phyloP scores from a whole-genome alignment of 2,888 invertebrate species.

The Thecophora atra region DNA sequence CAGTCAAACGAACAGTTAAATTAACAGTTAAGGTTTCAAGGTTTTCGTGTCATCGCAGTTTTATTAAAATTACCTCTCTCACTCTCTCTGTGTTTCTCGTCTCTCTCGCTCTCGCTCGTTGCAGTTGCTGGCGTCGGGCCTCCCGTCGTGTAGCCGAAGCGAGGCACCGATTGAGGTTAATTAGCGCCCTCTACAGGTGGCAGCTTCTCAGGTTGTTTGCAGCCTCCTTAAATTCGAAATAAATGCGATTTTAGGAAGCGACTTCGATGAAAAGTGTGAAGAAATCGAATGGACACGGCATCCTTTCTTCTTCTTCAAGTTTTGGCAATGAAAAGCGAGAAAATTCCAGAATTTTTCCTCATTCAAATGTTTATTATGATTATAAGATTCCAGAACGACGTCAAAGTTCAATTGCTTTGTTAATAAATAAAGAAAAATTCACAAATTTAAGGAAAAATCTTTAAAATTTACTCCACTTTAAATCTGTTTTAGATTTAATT shows the following conservation, averaged over 20 bases:
- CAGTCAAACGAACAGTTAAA: not conserved
- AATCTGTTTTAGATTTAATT: too few relatives aligned
- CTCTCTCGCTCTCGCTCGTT: not conserved
- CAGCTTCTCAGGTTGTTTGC: not conserved
- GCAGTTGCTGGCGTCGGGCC: conserved; percentile 6
- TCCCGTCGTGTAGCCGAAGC: conserved; percentile 37
- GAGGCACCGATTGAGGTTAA: conserved; percentile 49
- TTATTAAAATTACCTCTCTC: conserved; percentile 38
- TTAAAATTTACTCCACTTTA: too few relatives aligned
- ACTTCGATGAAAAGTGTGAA: not conserved
- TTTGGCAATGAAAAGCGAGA: too few relatives aligned
- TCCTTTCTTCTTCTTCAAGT: too few relatives aligned
- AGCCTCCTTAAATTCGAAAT: not conserved
- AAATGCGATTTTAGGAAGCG: not conserved
- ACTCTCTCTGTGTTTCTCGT: conserved; percentile 38
- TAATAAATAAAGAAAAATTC: too few relatives aligned
- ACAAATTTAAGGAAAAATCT: too few relatives aligned
- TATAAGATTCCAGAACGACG: too few relatives aligned
- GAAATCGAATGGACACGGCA: too few relatives aligned
- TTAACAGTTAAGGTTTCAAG: not conserved
- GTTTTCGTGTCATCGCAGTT: not conserved
- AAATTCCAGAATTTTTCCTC: too few relatives aligned
- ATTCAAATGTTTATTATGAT: too few relatives aligned
- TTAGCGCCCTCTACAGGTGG: conserved; percentile 50
- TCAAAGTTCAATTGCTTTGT: too few relatives aligned